A percentile compares a stretch with the other conserved stretches of the same genome.
phyloP scores from a whole-genome alignment of 2,797 vertebrate species.

The Intellagama lesueurii region DNA sequence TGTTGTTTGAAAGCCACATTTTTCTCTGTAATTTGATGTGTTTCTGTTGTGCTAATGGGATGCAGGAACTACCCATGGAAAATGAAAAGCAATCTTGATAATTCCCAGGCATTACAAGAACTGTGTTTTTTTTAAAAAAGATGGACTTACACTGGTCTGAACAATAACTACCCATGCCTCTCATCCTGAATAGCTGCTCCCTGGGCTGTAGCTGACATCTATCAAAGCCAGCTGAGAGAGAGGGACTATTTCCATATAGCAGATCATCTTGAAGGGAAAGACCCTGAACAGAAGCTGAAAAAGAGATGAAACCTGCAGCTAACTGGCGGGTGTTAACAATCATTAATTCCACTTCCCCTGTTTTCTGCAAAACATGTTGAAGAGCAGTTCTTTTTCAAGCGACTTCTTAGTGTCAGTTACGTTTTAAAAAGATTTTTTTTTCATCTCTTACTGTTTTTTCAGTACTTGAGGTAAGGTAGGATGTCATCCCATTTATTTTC shows the following conservation, averaged over 20 bases:
- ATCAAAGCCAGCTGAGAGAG: slow-evolving; percentile 9
- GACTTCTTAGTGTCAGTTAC: background rate
- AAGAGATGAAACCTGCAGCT: slow-evolving; percentile 4
- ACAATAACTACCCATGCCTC: slow-evolving; percentile 3
- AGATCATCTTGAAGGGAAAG: background rate
- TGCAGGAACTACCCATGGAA: background rate
- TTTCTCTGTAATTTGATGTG: slow-evolving; percentile 28
- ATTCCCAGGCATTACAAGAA: slow-evolving; percentile 35
- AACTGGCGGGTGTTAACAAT: slow-evolving; percentile 20
- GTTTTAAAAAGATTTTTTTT: background rate
- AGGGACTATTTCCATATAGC: slow-evolving; percentile 4
- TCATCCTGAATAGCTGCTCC: slow-evolving; percentile 8
- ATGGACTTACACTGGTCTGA: background rate
- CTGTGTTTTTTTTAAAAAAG: background rate
- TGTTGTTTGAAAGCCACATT: slow-evolving; percentile 42
- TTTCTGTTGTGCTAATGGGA: slow-evolving; percentile 35
- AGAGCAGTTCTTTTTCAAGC: background rate
- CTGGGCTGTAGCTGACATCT: slow-evolving; percentile 21
- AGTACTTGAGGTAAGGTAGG: background rate
- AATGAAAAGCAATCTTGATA: slow-evolving; percentile 29
- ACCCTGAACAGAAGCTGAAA: slow-evolving; percentile 14
- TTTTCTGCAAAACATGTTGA: slow-evolving; percentile 21
- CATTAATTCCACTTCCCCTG: slow-evolving; percentile 19
- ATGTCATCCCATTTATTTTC: background rate
- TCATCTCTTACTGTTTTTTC: background rate